Base-by-base conservation (phyloP, 1,140 invertebrate genomes). In the Tetramorium alpestre region DNA sequence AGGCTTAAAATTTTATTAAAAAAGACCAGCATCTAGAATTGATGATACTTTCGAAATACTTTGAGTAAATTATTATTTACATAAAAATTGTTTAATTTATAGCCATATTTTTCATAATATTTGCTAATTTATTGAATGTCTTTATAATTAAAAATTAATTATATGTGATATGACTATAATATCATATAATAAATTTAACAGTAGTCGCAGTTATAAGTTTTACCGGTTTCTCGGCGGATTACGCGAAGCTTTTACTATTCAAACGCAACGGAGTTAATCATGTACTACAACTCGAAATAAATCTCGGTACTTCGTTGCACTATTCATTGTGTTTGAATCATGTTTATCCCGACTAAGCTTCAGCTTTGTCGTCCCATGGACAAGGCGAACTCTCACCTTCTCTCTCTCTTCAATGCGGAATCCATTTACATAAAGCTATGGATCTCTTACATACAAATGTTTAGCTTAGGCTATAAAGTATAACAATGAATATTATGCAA, bases 261-360 rank as follows among this genome's bases (percentile, higher is more conserved):
- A 73, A 73, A 84, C 28, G 28, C 11, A 33, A 33, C 18, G 13
- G 25, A 84, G 69, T 84, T 84, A 84, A 84, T 73, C 80, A 49
- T 62, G 5, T 84, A 73, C 41, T 11, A 11, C 16, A 44, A 72
- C 18, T 13, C 38, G 51, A 56, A 73, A 84, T 75, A 84, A 84
- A 84, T 73, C 67, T 84, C 33, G 8, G 49, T 84, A 62, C 28
- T 84, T 84, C 44, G 80, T 84, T 84, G 18, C 1, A 62, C 69
- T 33, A 84, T 84, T 84, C 80, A 84, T 75, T 84, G 28, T 22
- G 28, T n/a, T 65, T 41, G 47, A 78, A 78, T 64, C 47, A 64
- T 65, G 73, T 78, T 85, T 85, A 85, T 85, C 73, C 82, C 33
- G 73, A 65, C 82, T 85, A 78, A 85, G 73, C 82, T 85, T 33